Evolutionary conservation across 2,888 invertebrate species (phyloP).

Genomic region (Drosophila austrosaltans): DNA sequence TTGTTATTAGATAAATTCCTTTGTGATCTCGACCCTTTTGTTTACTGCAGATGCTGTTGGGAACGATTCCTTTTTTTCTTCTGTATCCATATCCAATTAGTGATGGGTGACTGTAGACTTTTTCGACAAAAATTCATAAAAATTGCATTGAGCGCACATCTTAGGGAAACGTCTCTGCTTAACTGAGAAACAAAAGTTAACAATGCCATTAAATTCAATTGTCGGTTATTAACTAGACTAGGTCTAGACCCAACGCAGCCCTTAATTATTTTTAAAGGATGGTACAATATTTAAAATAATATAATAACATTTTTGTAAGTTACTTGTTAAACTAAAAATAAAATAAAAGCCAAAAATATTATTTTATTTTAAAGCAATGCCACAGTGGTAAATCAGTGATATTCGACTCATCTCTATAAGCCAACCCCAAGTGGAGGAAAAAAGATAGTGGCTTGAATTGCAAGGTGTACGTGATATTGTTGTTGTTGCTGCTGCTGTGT

Average conservation of each 20-base stretch:
- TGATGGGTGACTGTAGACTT: slow-evolving; percentile 29
- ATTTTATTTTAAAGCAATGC: not conserved
- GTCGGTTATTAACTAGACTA: too few relatives aligned
- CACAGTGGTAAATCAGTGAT: slow-evolving; percentile 26
- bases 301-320: too few relatives aligned
- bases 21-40: slow-evolving; percentile 66
- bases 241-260: too few relatives aligned
- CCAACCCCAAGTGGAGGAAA: slow-evolving; percentile 38
- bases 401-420: slow-evolving; percentile 32
- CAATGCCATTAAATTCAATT: too few relatives aligned
- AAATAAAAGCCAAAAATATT: too few relatives aligned
- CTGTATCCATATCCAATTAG: slow-evolving; percentile 27
- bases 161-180: too few relatives aligned
- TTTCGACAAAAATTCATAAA: not conserved
- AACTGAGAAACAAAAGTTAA: too few relatives aligned
- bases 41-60: slow-evolving; percentile 49
- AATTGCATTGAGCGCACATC: too few relatives aligned
- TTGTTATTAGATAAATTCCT: slow-evolving; percentile 57
- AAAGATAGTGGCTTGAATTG: slow-evolving; percentile 75
- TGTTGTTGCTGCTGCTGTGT: slow-evolving; percentile 59
- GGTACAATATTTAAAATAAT: too few relatives aligned
- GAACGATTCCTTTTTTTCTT: slow-evolving; percentile 69
- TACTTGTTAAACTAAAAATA: too few relatives aligned
- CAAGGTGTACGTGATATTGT: slow-evolving; percentile 65
- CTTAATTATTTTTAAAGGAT: not conserved